phyloP scores from a whole-genome alignment of 2,888 invertebrate species.

The Diadromus collaris region DNA sequence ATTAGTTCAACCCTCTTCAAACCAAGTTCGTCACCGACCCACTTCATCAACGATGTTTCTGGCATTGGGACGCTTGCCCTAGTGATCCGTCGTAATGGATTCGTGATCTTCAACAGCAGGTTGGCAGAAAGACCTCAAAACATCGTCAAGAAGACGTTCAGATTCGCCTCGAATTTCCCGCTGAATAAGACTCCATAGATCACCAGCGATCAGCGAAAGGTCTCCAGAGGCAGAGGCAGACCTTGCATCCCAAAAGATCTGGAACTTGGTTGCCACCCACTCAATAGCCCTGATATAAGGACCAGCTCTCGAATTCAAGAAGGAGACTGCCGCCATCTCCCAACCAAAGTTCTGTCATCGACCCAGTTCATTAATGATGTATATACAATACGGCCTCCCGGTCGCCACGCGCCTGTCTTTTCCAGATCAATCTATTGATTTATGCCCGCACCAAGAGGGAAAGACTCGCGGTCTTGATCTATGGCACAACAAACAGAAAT shows the following conservation, averaged over 20 bases:
- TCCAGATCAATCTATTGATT: constrained; percentile 60
- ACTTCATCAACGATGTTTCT: not conserved
- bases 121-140: not conserved
- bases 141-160: not conserved
- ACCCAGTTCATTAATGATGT: constrained; percentile 56
- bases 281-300: constrained; percentile 18
- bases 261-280: constrained; percentile 49
- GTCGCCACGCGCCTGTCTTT: constrained; percentile 48
- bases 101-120: not conserved
- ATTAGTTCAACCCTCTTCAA: not conserved
- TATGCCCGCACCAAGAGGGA: constrained; percentile 39
- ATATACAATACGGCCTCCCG: constrained; percentile 32
- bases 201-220: not conserved
- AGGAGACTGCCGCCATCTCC: constrained; percentile 26
- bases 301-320: constrained; percentile 36
- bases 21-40: not conserved
- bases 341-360: constrained; percentile 56
- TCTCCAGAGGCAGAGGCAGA: not conserved
- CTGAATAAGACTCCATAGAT: not conserved
- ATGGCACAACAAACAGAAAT: constrained; percentile 19
- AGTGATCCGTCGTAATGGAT: too few relatives aligned
- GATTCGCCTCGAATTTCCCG: not conserved
- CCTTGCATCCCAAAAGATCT: not conserved
- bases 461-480: constrained; percentile 35
- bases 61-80: too few relatives aligned